Evolutionary conservation across 2,888 invertebrate genomes (phyloP), one percentile per base, ranked within the genome.

Genomic region (Stenchaetothrips biformis): DNA sequence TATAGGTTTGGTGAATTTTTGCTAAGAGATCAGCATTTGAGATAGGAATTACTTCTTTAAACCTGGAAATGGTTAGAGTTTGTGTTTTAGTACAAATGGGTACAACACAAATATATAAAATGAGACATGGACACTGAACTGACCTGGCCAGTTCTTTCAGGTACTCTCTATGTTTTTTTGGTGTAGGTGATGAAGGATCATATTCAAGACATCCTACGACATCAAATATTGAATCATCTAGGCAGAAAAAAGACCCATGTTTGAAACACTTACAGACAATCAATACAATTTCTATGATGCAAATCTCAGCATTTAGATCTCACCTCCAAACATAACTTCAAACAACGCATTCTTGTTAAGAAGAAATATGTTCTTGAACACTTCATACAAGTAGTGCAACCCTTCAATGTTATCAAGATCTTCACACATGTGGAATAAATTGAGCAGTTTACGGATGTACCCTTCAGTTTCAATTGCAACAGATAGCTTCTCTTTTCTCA

Each of bases 1-100:
- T 92, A 89, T 98, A 99, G 81, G 99, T 99, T 89, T 99, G 99
- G 89, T 99, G 99, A 84, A 99, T 99, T 91, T 99, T 99, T 81
- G 96, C 94, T 84, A 97, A 89, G 83, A 99, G 90, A 88, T 99
- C 99, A 83, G 92, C 91, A 88, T 98, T 98, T 86, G 94, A 93
- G 82, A 99, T 98, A 81, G 98, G 97, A 85, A 99, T 95, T 81
- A 95, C 96, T 88, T 96, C 95, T 85, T 94, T 93, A 87, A 96
- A 96, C 88, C 93, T 86, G 82, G 7, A 83, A 83, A 79, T 67
- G 49, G 37, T 37, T 37, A 82, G 48, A 48, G 59, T 80, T 47
- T 77, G 81, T 62, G 4, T 13, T 78, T 74, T 21, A 0, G 74
- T 78, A 21, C 48, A 67, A 48, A 9, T 21, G 48, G 53, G 6